Percentiles rank a stretch among this genome's conserved stretches.
phyloP scores from a whole-genome alignment of 2,888 invertebrate genomes.

The Noctua janthina region DNA sequence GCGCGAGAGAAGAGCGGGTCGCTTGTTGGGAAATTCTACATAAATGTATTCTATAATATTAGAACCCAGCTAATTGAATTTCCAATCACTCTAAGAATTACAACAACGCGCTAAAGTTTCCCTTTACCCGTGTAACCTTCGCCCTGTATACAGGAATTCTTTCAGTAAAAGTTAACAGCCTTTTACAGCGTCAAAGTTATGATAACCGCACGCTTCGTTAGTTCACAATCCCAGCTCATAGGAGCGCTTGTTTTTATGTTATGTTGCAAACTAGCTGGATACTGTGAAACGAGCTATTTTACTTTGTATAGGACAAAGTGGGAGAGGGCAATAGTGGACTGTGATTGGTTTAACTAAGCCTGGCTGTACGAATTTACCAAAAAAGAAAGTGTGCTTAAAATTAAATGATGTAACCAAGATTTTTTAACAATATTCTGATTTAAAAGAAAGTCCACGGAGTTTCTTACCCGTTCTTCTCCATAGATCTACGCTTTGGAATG shows the following conservation, averaged over 20 bases:
- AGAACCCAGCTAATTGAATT: constrained; percentile 1
- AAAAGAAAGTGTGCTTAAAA: background rate
- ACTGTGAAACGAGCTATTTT: constrained; percentile 18
- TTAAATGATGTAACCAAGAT: too few relatives aligned
- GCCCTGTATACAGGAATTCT: constrained; percentile 24
- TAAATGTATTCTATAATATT: background rate
- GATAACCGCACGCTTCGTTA: constrained; percentile 59
- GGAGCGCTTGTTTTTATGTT: constrained; percentile 35
- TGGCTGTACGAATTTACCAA: background rate
- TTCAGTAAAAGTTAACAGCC: constrained; percentile 47
- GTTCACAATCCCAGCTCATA: constrained; percentile 35
- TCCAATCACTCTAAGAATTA: background rate
- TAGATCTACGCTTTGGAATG: too few relatives aligned
- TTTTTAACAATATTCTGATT: too few relatives aligned
- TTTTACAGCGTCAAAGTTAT: constrained; percentile 48
- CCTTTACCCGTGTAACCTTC: background rate
- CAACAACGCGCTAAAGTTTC: constrained; percentile 9
- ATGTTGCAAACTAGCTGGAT: constrained; percentile 19
- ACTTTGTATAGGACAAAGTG: background rate
- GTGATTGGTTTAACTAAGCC: background rate
- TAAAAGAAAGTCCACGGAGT: too few relatives aligned
- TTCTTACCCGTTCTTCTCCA: too few relatives aligned
- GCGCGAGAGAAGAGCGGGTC: background rate
- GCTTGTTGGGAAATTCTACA: background rate
- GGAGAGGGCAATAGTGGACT: background rate